Base-by-base conservation (phyloP, 2,113 vertebrate species). In the Charadrius vociferus region DNA sequence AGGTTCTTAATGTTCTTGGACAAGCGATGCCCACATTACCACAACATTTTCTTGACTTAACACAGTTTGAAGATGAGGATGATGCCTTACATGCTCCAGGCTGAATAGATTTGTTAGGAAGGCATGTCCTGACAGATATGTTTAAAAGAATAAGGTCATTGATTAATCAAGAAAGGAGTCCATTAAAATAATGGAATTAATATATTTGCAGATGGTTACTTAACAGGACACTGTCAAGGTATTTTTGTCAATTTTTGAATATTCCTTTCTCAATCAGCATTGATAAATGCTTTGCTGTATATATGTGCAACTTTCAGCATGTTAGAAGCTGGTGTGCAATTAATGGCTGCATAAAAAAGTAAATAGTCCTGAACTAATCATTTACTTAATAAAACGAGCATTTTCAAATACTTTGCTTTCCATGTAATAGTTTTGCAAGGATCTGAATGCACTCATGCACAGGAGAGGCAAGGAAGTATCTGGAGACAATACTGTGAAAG, bases 1-100 rank as follows among this genome's bases (percentile, higher is more conserved):
- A 90, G 68, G 93, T 90, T 97, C 97, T 97, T 97, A 96, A 92
- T 97, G 97, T 97, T 98, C 98, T 98, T 94, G 95, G 98, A 98
- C 97, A 97, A 98, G 89, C 43, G 19, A 93, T 94, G 94, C 92
- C 96, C 90, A 96, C 82, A 96, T 88, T 96, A 97, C 92, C 95
- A 97, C 81, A 97, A 96, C 72, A 82, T 83, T 97, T 97, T 93
- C 88, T 94, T 95, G 94, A 98, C 85, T 91, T 97, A 97, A 97
- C 58, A 87, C 79, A 94, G 91, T 95, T 94, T 95, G 93, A 97
- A 97, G 96, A 94, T 91, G 88, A 96, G 81, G 93, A 93, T 93
- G 89, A 98, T 88, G 97, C 65, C 73, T 97, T 80, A 56, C 32
- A 71, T 70, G 67, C 95, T 93, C 81, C 87, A 93, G 94, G 96